Evolutionary conservation across 2,113 vertebrate genomes (phyloP), one percentile per base, ranked within the genome.

Genomic region (Lophochroa leadbeateri): DNA sequence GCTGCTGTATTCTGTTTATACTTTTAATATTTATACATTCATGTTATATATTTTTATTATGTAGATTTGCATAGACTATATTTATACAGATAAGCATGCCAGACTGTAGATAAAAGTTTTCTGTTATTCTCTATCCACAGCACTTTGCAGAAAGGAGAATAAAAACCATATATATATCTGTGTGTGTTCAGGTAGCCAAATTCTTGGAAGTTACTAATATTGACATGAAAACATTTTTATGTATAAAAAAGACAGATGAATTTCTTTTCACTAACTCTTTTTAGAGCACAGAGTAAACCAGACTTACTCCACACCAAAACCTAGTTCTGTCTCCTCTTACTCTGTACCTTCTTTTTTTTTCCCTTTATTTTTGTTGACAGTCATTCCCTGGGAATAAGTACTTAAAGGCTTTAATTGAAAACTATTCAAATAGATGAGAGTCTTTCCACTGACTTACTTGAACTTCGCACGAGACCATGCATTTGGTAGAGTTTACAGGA

Each of bases 81-180:
- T 6, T 13, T 57, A 39, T 10, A 60, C 0, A 0, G 18, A 74
- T 44, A 76, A 90, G 3, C 4, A 12, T 46, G 6, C 2, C 5
- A 69, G 64, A 16, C 7, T 47, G 31, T 6, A 6, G 15, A 33
- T 25, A 65, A 69, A 75, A 65, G 4, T 7, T 60, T 41, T 25
- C 15, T 39, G 2, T 20, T 81, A 39, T 70, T 68, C 6, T 50
- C 3, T 71, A 33, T 21, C 18, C 19, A 21, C 9, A 69, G 16
- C 5, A n/a, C 8, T 64, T 65, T 60, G 8, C 5, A 77, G 37
- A 21, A 35, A 75, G 5, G 18, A 85, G 13, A 86, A 74, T 37
- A 6, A 72, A 37, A 75, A 6, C 8, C 13, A 13, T 57, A 57
- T 33, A 27, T 2, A 28, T 58, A 17, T 23, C 19, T 33, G 10